These are phyloP conservation scores for Centropus bengalensis DNA, from an alignment of 2,113 vertebrate species.

Conservation along the genomic window DNA sequence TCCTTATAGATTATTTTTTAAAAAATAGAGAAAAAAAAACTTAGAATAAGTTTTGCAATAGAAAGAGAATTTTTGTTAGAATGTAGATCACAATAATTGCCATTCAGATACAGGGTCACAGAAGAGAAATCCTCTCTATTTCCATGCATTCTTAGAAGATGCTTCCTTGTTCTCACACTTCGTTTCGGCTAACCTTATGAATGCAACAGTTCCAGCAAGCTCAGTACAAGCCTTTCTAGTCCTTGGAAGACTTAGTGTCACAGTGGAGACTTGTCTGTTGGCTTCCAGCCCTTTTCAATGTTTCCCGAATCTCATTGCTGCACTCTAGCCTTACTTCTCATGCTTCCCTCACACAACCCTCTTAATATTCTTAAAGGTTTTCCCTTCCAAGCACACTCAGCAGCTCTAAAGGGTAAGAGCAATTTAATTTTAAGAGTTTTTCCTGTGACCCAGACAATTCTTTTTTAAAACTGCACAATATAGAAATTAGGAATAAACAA, in stretches of 20 bases:
- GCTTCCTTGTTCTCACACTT: not conserved
- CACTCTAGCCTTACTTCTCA: not conserved
- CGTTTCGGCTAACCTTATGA: not conserved
- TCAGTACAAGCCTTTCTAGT: not conserved
- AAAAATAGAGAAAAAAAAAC: not conserved
- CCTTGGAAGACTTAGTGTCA: not conserved
- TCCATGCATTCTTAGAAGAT: not conserved
- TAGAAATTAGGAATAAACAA: not conserved
- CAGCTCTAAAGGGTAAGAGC: not conserved
- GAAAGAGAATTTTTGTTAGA: not conserved
- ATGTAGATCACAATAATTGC: not conserved
- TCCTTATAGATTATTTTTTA: not conserved
- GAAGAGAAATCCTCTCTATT: not conserved
- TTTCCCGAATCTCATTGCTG: not conserved
- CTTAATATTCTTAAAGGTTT: not conserved
- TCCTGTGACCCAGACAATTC: rapidly evolving
- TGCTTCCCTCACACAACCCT: not conserved
- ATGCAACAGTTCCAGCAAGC: not conserved
- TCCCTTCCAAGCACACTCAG: not conserved
- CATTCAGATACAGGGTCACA: not conserved
- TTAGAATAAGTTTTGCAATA: not conserved
- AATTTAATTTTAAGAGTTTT: not conserved
- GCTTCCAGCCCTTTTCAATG: not conserved
- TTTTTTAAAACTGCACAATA: not conserved
- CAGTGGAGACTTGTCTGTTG: not conserved